Base-by-base conservation (phyloP, 2,888 invertebrate species). In the Cinara cedri region DNA sequence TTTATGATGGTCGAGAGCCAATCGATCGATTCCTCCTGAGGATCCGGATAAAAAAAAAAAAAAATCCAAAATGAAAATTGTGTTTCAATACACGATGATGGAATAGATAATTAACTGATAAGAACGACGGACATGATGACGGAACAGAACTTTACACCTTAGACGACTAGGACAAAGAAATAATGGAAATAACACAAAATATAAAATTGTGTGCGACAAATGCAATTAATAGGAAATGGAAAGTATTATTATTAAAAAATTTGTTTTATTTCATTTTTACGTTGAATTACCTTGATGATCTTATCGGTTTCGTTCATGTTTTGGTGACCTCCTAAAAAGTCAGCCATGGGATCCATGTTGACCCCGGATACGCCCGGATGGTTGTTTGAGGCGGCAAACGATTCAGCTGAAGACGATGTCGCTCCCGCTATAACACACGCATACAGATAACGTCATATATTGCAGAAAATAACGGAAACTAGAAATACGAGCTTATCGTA, bases 1-100 rank as follows among this genome's bases (percentile, higher is more conserved):
- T 76, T 57, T 14, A 78, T 78, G 57, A 78, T 78, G 68, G 68
- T 78, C 68, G 78, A 78, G 8, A 78, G 78, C 78, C 78, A 78
- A 34, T 78, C 78, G 16, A 78, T 70, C 46, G 68, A 70, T 34
- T 78, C 68, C 26, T 70, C 78, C 78, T 78, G 46, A 34, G 24
- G 21, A 65, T 65, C 24, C 13, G 49, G 13, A 42, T 16, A 42
- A 44, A 44, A 63, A 16, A 63, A 10, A 63, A 66, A 34, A 34
- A 34, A 34, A 34, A 34, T 4, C 3, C 3, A 34, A 34, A 34
- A 34, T 34, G 34, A 34, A 34, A 34, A 6, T 34, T 34, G 34
- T 34, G 3, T 34, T 34, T 6, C 34, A 34, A 34, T 34, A 34
- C 34, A 34, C 34, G 6, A 34, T 34, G 34, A 34, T 4, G 3